These are phyloP conservation scores for Falco rusticolus DNA, from an alignment of 2,797 vertebrate species.

Conservation along the genomic window DNA sequence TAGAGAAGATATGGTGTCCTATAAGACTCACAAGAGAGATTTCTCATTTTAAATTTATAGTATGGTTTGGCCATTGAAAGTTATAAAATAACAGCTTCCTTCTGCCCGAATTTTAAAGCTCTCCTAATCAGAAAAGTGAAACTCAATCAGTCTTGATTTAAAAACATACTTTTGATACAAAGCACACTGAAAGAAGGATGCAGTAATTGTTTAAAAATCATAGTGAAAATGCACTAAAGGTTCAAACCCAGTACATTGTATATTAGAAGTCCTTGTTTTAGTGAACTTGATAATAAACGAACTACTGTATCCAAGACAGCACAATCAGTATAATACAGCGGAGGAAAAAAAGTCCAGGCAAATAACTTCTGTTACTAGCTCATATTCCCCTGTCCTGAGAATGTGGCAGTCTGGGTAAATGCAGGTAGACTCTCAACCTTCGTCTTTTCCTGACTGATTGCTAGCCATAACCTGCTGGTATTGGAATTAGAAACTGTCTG, in stretches of 20 bases:
- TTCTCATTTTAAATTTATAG: not conserved
- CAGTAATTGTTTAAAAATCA: not conserved
- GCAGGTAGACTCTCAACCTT: not conserved
- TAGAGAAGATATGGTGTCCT: not conserved
- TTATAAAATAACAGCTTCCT: not conserved
- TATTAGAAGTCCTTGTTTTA: not conserved
- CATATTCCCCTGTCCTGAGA: not conserved
- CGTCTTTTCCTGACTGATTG: not conserved
- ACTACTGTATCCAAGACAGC: not conserved
- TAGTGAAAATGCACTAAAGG: not conserved
- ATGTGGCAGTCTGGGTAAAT: not conserved
- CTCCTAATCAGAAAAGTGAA: not conserved
- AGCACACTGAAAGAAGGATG: not conserved
- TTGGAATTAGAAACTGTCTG: slow-evolving; percentile 59
- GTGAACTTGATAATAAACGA: not conserved
- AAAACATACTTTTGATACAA: not conserved
- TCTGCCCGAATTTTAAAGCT: not conserved
- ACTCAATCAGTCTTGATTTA: not conserved
- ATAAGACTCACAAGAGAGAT: not conserved
- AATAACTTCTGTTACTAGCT: not conserved
- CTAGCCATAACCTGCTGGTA: slow-evolving; percentile 61
- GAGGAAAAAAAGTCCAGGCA: not conserved
- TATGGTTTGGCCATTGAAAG: not conserved
- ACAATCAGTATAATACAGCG: not conserved
- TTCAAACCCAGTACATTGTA: not conserved